These are phyloP conservation scores for Nestor notabilis DNA, from an alignment of 2,113 vertebrate genomes.

Conservation along the genomic window DNA sequence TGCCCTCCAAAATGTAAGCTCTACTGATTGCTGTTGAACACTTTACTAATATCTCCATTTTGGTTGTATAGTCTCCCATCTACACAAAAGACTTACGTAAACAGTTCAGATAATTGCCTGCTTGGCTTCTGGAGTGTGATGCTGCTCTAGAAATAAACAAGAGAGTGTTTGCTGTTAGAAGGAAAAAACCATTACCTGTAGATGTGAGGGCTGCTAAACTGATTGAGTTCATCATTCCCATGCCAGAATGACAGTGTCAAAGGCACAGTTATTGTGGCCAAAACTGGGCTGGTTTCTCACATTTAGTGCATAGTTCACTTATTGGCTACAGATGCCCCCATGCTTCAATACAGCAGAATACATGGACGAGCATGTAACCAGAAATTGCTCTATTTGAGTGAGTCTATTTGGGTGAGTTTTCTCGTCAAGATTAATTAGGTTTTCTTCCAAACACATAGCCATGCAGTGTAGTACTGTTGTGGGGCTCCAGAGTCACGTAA, in stretches of 20 bases:
- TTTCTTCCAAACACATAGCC: background rate
- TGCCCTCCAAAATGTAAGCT: background rate
- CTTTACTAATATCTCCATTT: background rate
- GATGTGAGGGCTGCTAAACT: background rate
- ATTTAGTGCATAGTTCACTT: background rate
- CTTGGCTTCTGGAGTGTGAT: background rate
- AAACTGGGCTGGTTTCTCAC: background rate
- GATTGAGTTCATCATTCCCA: background rate
- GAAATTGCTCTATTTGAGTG: background rate
- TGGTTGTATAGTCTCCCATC: background rate
- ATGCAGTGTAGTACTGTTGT: rapidly evolving
- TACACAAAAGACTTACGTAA: background rate
- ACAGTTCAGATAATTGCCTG: background rate
- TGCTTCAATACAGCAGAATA: background rate
- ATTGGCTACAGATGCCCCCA: background rate
- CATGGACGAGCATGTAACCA: background rate
- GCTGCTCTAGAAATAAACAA: background rate
- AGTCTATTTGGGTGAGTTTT: background rate
- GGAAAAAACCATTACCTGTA: background rate
- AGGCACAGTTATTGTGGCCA: background rate
- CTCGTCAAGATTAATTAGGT: background rate
- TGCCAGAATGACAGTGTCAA: rapidly evolving
- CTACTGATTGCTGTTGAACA: background rate
- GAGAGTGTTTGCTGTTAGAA: background rate
- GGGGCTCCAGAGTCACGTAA: rapidly evolving